These are phyloP conservation scores for Corbicula japonica DNA, from an alignment of 2,888 invertebrate species.

Conservation along the genomic window DNA sequence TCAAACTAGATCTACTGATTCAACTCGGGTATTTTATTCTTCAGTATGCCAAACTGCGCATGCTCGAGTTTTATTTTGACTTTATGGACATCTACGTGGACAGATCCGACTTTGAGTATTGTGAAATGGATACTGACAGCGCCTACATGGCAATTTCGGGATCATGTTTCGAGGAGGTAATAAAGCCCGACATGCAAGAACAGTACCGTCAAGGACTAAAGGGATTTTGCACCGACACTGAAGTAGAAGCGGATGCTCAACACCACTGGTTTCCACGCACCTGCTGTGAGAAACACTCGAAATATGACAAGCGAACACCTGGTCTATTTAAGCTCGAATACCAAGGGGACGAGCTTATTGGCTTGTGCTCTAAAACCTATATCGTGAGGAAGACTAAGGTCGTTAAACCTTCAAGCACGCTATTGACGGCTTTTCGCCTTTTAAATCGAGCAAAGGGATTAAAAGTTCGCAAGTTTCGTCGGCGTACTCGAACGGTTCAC, in stretches of 20 bases:
- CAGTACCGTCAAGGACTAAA: constrained; percentile 21
- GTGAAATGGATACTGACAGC: no score
- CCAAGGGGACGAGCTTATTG: no score
- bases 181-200: constrained; percentile 38
- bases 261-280: no score
- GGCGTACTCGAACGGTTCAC: not conserved
- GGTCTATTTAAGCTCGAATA: no score
- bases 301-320: constrained; percentile 49
- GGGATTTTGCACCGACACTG: no score
- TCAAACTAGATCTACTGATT: constrained; percentile 58
- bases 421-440: constrained; percentile 14
- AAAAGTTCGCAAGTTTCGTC: not conserved
- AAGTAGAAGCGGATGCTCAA: no score
- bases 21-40: no score
- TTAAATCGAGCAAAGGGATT: not conserved
- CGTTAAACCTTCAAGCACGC: no score
- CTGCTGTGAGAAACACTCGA: constrained; percentile 31
- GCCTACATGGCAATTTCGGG: constrained; percentile 63
- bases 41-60: no score
- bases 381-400: no score
- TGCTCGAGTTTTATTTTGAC: constrained; percentile 65
- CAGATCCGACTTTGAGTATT: no score
- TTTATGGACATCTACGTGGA: constrained; percentile 64
- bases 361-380: no score
- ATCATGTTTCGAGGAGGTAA: constrained; percentile 28